These are phyloP conservation scores for Stichopus horrens DNA, from an alignment of 53 echinoderm and acorn worm species.

Conservation along the genomic window DNA sequence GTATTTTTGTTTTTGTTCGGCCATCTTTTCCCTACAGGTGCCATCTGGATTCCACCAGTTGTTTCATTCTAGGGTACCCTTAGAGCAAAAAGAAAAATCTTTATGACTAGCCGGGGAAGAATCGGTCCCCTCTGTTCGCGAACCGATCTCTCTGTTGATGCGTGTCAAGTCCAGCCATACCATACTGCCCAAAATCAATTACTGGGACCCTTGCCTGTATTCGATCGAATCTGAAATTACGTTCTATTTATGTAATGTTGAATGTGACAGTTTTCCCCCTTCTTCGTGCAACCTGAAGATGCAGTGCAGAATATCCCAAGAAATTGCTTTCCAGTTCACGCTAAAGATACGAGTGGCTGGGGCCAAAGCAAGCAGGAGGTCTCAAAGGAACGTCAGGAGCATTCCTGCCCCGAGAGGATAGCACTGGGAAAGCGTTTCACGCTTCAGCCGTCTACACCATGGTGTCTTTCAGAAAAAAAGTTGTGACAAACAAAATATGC, in stretches of 20 bases:
- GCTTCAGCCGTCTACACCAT: no score
- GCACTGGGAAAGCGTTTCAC: neutral
- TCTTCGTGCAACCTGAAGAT: slow-evolving; percentile 23
- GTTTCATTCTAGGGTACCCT: neutral
- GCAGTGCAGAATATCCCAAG: slow-evolving; percentile 18
- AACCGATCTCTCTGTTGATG: neutral
- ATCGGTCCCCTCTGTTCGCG: neutral
- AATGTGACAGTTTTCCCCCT: slow-evolving; percentile 18
- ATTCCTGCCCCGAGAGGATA: neutral
- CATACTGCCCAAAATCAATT: neutral
- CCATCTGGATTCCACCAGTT: neutral
- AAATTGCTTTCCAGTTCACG: neutral
- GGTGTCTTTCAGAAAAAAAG: no score
- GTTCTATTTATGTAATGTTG: neutral
- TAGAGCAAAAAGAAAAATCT: slow-evolving; percentile 20
- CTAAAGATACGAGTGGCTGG: neutral
- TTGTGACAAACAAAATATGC: no score
- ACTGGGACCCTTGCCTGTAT: neutral
- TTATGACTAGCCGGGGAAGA: slow-evolving; percentile 30
- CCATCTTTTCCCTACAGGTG: slow-evolving; percentile 14
- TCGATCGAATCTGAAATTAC: slow-evolving; percentile 14
- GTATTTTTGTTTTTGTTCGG: neutral
- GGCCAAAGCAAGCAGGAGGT: slow-evolving; percentile 5
- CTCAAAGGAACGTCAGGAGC: neutral
- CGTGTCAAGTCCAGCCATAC: neutral